Evolutionary conservation across 2,113 vertebrate species (phyloP).

Genomic region (Lota lota): DNA sequence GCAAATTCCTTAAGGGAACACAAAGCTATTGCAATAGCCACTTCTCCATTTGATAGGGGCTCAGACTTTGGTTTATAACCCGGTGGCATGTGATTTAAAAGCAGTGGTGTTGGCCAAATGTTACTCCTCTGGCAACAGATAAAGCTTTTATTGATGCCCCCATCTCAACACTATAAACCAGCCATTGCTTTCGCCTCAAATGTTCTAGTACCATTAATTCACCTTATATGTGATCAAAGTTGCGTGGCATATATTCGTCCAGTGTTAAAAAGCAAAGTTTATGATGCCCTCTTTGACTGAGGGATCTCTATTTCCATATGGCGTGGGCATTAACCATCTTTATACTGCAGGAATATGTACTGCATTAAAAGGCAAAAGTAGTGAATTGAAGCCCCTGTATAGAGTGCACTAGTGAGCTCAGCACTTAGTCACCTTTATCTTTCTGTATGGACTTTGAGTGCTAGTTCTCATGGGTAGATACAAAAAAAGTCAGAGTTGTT

Average conservation of each 20-base stretch:
- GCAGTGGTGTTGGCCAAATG: conserved; percentile 12
- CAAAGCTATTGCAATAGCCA: not conserved
- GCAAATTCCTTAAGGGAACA: not conserved
- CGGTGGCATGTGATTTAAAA: conserved; percentile 27
- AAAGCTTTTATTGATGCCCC: conserved; percentile 23
- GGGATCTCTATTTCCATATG: conserved; percentile 24
- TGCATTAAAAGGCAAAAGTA: conserved; percentile 37
- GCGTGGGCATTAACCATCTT: conserved; percentile 22
- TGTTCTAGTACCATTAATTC: conserved; percentile 21
- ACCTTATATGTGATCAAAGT: not conserved
- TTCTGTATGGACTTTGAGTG: too few relatives aligned
- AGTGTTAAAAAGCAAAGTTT: conserved; percentile 10
- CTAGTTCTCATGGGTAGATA: too few relatives aligned
- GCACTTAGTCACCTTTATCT: conserved; percentile 9
- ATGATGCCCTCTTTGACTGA: conserved; percentile 12
- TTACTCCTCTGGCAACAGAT: conserved; percentile 22
- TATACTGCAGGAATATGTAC: conserved; percentile 25
- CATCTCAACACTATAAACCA: conserved; percentile 28
- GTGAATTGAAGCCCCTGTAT: not conserved
- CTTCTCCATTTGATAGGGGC: not conserved
- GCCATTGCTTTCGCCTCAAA: not conserved
- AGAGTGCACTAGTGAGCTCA: conserved; percentile 1
- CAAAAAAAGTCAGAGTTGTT: too few relatives aligned
- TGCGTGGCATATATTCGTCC: conserved; percentile 14
- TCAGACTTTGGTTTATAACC: conserved; percentile 10